Evolutionary conservation across 2,113 vertebrate genomes (phyloP).

Genomic region (Spea multiplicata): DNA sequence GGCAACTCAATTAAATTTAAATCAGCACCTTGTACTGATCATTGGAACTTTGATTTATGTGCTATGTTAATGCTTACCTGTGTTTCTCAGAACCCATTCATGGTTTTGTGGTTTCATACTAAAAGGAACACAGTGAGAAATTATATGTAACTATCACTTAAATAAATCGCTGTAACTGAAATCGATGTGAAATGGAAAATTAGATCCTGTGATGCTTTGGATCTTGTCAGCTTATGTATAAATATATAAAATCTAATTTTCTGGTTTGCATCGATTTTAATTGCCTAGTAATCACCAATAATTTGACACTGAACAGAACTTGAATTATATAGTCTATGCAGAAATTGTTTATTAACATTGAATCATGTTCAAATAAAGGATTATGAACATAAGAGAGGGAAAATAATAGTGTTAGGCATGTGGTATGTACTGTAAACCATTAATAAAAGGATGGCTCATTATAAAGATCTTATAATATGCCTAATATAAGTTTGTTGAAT

Average conservation of each 20-base stretch:
- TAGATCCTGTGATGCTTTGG: no score
- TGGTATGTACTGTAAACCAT: background rate
- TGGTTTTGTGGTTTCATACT: no score
- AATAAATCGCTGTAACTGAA: no score
- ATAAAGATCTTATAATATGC: constrained; percentile 11
- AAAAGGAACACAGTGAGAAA: no score
- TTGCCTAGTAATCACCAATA: background rate
- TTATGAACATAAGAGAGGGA: constrained; percentile 8
- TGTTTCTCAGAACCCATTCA: no score
- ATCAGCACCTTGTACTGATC: constrained; percentile 1
- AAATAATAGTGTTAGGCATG: constrained; percentile 6
- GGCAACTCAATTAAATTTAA: constrained; percentile 12
- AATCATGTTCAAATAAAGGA: constrained; percentile 18
- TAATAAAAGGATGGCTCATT: constrained; percentile 21
- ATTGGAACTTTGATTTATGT: no score
- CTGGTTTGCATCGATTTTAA: no score
- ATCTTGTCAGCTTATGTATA: no score
- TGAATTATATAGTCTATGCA: background rate
- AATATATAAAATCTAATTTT: no score
- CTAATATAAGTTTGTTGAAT: constrained; percentile 4
- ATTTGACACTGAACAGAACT: background rate
- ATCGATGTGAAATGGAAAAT: no score
- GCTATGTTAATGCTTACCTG: no score
- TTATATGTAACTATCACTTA: no score
- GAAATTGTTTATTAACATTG: constrained; percentile 17